Conservation (phyloP, 1,140 invertebrate species). For the Rhagoletis pomonella region DNA sequence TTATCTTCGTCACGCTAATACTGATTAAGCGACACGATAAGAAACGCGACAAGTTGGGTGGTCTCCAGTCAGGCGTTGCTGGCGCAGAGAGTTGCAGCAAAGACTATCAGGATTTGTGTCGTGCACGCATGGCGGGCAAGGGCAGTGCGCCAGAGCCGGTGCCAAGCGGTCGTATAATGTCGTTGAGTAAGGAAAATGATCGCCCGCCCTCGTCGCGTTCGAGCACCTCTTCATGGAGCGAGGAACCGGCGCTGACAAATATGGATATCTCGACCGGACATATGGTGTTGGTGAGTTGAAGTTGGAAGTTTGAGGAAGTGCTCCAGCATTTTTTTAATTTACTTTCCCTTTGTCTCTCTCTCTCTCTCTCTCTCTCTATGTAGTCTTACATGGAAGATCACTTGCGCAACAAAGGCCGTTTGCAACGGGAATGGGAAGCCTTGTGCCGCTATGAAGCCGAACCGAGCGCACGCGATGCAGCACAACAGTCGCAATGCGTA, state of each 20-base stretch:
- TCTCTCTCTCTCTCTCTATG: conserved; percentile 57
- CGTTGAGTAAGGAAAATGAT: conserved; percentile 87
- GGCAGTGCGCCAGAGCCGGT: conserved; percentile 73
- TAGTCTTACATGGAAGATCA: conserved; percentile 99
- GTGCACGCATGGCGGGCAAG: conserved; percentile 94
- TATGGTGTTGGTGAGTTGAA: conserved; percentile 91
- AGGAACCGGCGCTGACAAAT: conserved; percentile 95
- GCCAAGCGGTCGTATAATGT: conserved; percentile 79
- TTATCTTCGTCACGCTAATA: conserved; percentile 81
- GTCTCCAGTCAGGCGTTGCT: conserved; percentile 77
- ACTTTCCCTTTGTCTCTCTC: conserved; percentile 37
- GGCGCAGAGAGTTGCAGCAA: conserved; percentile 91
- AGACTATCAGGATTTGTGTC: conserved; percentile 96
- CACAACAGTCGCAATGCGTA: conserved; percentile 83
- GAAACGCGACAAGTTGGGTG: conserved; percentile 81
- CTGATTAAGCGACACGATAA: conserved; percentile 84
- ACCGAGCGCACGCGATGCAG: conserved; percentile 86
- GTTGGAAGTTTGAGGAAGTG: neutral
- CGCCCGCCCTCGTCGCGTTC: conserved; percentile 91
- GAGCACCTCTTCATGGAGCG: conserved; percentile 97
- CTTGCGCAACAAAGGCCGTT: conserved; percentile 94
- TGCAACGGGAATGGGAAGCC: conserved; percentile 97
- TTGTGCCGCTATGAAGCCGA: conserved; percentile 96
- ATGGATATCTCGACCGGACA: conserved; percentile 99
- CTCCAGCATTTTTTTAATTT: neutral